These are phyloP conservation scores for Listrodromus nycthemerus DNA, from an alignment of 2,888 invertebrate species.

Conservation along the genomic window DNA sequence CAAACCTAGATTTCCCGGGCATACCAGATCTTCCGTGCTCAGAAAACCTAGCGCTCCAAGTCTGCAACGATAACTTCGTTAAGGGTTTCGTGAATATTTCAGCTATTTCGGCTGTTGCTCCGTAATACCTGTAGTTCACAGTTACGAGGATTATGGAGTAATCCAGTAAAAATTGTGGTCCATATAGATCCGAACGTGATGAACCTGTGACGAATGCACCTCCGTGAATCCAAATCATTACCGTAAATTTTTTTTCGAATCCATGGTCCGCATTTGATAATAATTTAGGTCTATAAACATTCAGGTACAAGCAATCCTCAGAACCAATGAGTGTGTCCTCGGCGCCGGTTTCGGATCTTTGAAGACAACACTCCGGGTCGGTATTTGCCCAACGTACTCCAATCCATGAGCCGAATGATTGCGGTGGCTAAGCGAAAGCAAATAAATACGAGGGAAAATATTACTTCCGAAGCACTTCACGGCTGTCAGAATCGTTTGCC, in stretches of 20 bases:
- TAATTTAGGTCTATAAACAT: slow-evolving; percentile 88
- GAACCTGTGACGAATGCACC: slow-evolving; percentile 92
- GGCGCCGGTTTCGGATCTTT: slow-evolving; percentile 86
- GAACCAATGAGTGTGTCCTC: slow-evolving; percentile 86
- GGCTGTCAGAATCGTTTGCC: neutral
- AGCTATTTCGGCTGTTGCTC: neutral
- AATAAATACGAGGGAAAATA: neutral
- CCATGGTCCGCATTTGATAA: slow-evolving; percentile 78
- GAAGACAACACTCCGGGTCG: slow-evolving; percentile 90
- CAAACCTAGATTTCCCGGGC: slow-evolving; percentile 89
- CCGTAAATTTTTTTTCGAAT: slow-evolving; percentile 76
- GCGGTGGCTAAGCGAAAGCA: slow-evolving; percentile 86
- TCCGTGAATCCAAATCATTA: slow-evolving; percentile 91
- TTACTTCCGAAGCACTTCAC: neutral
- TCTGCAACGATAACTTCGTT: slow-evolving; percentile 72
- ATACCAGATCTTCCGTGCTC: slow-evolving; percentile 87
- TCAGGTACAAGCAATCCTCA: slow-evolving; percentile 94
- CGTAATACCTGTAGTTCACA: slow-evolving; percentile 87
- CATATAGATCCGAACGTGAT: slow-evolving; percentile 89
- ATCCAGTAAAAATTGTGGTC: slow-evolving; percentile 89
- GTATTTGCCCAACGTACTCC: slow-evolving; percentile 88
- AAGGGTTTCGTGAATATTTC: neutral
- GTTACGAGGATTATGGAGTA: slow-evolving; percentile 89
- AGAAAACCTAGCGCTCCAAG: slow-evolving; percentile 88
- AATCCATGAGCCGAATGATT: slow-evolving; percentile 87